Evolutionary conservation across 2,888 invertebrate genomes (phyloP).

Genomic region (Meloe dianella): DNA sequence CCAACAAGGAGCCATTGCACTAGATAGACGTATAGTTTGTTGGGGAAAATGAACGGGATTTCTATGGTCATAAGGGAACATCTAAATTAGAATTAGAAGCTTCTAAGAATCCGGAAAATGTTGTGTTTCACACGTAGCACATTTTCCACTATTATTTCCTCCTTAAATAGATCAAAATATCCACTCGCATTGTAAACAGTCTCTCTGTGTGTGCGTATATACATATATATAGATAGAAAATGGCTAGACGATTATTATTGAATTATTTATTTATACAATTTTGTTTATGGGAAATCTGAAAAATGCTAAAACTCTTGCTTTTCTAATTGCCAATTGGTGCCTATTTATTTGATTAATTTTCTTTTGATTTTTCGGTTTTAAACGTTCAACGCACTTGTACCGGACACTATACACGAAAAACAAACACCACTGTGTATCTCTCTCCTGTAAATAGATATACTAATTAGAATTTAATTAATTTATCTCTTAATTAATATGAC

Average conservation of each 20-base stretch:
- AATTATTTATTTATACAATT: not conserved
- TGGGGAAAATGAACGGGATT: too few relatives aligned
- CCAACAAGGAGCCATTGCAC: too few relatives aligned
- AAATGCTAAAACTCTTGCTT: not conserved
- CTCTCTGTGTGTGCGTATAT: too few relatives aligned
- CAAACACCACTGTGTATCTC: constrained; percentile 14
- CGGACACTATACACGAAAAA: not conserved
- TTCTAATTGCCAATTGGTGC: constrained; percentile 11
- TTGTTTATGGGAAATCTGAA: not conserved
- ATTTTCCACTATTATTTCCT: too few relatives aligned
- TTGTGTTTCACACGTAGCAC: too few relatives aligned
- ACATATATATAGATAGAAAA: not conserved
- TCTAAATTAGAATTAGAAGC: too few relatives aligned
- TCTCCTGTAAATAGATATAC: not conserved
- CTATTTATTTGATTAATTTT: constrained; percentile 2
- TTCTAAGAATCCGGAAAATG: too few relatives aligned
- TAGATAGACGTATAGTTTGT: too few relatives aligned
- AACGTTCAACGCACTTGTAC: not conserved
- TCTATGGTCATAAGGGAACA: too few relatives aligned
- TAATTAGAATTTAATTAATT: constrained; percentile 11
- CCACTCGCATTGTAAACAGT: too few relatives aligned
- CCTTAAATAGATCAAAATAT: too few relatives aligned
- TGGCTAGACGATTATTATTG: not conserved
- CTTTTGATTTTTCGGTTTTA: not conserved
- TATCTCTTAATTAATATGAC: not conserved